Evolutionary conservation across 2,113 vertebrate species (phyloP).

Genomic region (Neofelis nebulosa): DNA sequence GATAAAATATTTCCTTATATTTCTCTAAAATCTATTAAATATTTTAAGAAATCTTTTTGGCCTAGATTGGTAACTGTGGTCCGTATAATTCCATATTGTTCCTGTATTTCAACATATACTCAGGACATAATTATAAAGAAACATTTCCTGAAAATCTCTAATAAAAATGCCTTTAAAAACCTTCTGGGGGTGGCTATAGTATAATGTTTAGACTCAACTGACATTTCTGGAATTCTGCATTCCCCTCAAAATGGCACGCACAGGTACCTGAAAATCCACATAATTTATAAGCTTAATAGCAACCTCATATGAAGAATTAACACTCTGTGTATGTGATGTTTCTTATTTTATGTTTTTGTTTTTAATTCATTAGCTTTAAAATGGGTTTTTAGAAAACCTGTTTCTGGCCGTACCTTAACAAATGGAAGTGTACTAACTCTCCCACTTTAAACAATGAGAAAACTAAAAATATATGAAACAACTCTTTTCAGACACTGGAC

Average conservation of each 20-base stretch:
- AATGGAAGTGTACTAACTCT: neutral
- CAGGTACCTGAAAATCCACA: neutral
- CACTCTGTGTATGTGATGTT: neutral
- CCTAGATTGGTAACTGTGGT: neutral
- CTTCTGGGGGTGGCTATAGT: neutral
- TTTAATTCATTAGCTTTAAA: slow-evolving; percentile 10
- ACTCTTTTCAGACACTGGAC: neutral
- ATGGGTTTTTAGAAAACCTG: neutral
- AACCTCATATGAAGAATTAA: neutral
- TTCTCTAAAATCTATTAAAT: neutral
- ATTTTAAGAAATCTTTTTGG: neutral
- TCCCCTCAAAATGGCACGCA: neutral
- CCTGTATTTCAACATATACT: neutral
- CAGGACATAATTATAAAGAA: neutral
- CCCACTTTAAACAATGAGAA: neutral
- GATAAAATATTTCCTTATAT: neutral
- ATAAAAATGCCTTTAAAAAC: neutral
- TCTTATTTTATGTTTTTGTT: neutral
- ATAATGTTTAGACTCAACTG: neutral
- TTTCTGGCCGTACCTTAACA: neutral
- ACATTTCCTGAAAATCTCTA: neutral
- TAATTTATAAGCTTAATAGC: neutral
- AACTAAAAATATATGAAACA: neutral
- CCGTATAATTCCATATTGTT: neutral
- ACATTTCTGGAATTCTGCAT: neutral